Evolutionary conservation across 2,888 invertebrate genomes (phyloP).

Genomic region (Rhorus exstirpatorius): DNA sequence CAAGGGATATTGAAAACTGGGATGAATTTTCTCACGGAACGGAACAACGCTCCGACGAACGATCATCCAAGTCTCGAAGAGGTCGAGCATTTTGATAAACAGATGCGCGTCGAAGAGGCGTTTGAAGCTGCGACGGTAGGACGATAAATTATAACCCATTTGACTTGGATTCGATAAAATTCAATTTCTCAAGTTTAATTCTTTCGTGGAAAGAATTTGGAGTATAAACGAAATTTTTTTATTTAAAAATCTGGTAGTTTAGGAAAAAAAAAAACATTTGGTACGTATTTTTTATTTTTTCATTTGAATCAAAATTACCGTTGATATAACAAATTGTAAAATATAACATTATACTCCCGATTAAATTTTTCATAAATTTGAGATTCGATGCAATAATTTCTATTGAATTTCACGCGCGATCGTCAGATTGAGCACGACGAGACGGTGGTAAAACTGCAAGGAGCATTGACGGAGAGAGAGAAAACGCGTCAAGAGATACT

Average conservation of each 20-base stretch:
- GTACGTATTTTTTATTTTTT: no score
- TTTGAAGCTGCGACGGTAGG: constrained; percentile 62
- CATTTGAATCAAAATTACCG: no score
- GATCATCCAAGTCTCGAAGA: constrained; percentile 78
- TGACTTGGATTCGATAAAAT: no score
- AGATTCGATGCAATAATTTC: constrained; percentile 1
- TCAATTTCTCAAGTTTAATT: background rate
- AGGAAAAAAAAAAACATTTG: no score
- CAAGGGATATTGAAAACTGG: constrained; percentile 82
- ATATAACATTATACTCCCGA: no score
- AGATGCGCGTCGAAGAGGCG: constrained; percentile 85
- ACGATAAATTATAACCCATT: background rate
- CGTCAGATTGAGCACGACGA: constrained; percentile 53
- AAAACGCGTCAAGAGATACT: constrained; percentile 65
- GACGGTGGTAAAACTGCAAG: constrained; percentile 54
- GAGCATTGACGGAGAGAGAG: constrained; percentile 69
- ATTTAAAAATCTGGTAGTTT: no score
- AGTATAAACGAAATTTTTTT: no score
- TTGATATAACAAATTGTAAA: no score
- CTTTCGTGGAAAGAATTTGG: no score
- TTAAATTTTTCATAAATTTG: constrained; percentile 8
- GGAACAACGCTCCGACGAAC: constrained; percentile 87
- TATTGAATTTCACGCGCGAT: constrained; percentile 3
- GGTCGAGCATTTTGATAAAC: constrained; percentile 89
- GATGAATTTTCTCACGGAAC: constrained; percentile 85